phyloP scores from a whole-genome alignment of 2,797 vertebrate species.

The Cyclopterus lumpus region DNA sequence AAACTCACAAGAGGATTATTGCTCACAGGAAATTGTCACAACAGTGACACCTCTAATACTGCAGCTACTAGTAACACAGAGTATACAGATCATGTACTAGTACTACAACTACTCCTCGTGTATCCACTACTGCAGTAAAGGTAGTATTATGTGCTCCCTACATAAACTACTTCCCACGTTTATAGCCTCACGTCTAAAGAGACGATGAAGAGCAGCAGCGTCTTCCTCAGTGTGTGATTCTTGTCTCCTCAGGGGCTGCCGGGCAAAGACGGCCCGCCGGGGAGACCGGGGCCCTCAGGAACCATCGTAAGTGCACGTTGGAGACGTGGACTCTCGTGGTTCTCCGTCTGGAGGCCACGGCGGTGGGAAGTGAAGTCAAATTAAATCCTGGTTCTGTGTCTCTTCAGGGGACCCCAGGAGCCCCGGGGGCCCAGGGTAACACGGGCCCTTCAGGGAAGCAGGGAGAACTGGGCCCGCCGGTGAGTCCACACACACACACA shows the following conservation, averaged over 20 bases:
- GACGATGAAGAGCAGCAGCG: too few species aligned
- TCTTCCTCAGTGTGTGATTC: background rate
- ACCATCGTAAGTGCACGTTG: constrained; percentile 85
- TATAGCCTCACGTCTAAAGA: background rate
- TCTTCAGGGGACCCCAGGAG: constrained; percentile 88
- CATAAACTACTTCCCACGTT: background rate
- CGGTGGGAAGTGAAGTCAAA: too few species aligned
- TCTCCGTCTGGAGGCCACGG: background rate
- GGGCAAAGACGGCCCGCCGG: constrained; percentile 93
- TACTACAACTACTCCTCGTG: background rate
- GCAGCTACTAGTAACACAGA: too few species aligned
- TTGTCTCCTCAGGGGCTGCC: constrained; percentile 84
- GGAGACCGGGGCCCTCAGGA: constrained; percentile 88
- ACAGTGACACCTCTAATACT: too few species aligned
- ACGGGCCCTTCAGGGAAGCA: constrained; percentile 88
- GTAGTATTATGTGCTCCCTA: background rate
- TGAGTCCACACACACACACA: constrained; percentile 77
- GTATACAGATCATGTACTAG: too few species aligned
- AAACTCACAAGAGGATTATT: too few species aligned
- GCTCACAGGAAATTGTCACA: too few species aligned
- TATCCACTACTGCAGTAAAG: background rate
- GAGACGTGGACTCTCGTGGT: background rate
- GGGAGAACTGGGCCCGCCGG: constrained; percentile 91
- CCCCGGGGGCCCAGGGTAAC: constrained; percentile 86
- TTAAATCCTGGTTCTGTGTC: background rate